Conservation (phyloP, 2,888 invertebrate species). For the Seladonia tumulorum region DNA sequence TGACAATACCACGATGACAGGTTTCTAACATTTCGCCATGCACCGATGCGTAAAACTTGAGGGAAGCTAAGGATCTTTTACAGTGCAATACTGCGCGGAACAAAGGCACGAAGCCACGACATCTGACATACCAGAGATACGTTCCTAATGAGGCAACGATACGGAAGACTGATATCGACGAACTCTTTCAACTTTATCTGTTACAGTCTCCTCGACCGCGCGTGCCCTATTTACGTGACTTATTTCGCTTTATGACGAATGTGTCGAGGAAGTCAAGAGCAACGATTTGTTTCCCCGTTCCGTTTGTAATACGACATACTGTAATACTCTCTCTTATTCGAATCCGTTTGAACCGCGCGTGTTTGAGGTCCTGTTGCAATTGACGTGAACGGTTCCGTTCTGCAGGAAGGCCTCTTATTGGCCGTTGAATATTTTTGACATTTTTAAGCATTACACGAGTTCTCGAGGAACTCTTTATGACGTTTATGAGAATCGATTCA, state of each 20-base stretch:
- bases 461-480: not conserved
- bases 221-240: conserved; percentile 21
- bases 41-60: not conserved
- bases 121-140: conserved; percentile 23
- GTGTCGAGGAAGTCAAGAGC: conserved; percentile 9
- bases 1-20: not conserved
- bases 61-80: not conserved
- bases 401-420: not conserved
- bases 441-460: not conserved
- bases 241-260: conserved; percentile 8
- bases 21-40: not conserved
- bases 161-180: conserved; percentile 36
- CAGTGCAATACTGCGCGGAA: not conserved
- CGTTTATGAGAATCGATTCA: not conserved
- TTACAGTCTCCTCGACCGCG: not conserved
- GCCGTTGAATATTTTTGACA: not conserved
- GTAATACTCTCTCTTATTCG: not conserved
- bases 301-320: not conserved
- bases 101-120: not conserved
- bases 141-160: conserved; percentile 39
- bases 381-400: not conserved
- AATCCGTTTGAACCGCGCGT: not conserved
- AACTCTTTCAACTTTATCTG: conserved; percentile 10
- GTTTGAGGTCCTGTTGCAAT: not conserved
- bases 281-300: conserved; percentile 2